Conservation (phyloP, 2,888 invertebrate species). For the Plebejus anna region DNA sequence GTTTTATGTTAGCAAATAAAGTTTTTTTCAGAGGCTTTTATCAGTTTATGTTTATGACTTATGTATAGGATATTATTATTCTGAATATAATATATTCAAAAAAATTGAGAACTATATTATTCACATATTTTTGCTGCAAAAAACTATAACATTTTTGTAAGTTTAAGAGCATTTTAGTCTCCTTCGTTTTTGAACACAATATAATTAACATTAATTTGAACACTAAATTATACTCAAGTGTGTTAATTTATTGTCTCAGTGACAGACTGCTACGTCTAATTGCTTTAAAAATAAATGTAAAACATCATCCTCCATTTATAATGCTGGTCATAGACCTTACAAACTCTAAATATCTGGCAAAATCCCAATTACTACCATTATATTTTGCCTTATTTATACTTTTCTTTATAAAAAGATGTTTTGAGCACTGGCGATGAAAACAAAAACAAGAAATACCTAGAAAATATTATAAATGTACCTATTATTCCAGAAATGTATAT, state of each 20-base stretch:
- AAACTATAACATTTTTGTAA: background rate
- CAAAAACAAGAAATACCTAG: background rate
- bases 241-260: background rate
- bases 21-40: too few relatives aligned
- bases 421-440: background rate
- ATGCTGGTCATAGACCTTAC: constrained; percentile 14
- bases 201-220: background rate
- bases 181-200: too few relatives aligned
- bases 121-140: too few relatives aligned
- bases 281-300: background rate
- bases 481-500: too few relatives aligned
- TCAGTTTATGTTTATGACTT: too few relatives aligned
- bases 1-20: too few relatives aligned
- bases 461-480: background rate
- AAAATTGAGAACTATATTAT: too few relatives aligned
- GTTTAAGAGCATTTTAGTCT: background rate
- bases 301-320: background rate
- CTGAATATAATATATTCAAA: too few relatives aligned
- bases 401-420: background rate
- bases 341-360: constrained; percentile 5
- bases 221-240: background rate
- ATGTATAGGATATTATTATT: too few relatives aligned
- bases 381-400: background rate
- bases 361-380: background rate
- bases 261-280: background rate